Percentiles rank a stretch among this genome's conserved stretches.
Conservation (phyloP, 2,888 invertebrate genomes). For the Ligdia adustata region DNA sequence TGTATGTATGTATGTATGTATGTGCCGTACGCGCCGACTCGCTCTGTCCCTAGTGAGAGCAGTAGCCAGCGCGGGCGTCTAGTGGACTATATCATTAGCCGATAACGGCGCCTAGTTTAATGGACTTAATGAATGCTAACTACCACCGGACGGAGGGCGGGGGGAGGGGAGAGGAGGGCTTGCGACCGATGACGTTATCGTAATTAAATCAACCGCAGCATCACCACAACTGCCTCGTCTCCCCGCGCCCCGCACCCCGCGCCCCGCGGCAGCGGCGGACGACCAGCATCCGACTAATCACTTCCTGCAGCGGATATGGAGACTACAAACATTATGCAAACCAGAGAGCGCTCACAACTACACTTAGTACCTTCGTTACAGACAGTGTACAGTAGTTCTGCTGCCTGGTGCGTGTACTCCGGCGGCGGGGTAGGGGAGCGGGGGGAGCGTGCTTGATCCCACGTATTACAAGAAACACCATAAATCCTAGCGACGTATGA, state of each 20-base stretch:
- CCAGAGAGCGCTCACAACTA: too few species aligned
- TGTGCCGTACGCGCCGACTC: too few species aligned
- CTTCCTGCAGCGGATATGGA: slow-evolving; percentile 3
- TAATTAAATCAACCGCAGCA: slow-evolving; percentile 25
- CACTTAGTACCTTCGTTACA: too few species aligned
- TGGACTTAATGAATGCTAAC: slow-evolving; percentile 8
- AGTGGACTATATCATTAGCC: background rate
- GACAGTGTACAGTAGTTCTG: too few species aligned
- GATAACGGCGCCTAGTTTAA: slow-evolving; percentile 6
- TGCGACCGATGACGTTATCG: slow-evolving; percentile 17
- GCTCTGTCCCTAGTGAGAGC: too few species aligned
- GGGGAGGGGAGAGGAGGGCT: background rate
- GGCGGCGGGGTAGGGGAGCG: slow-evolving; percentile 3
- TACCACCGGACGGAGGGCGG: background rate
- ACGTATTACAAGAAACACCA: slow-evolving; percentile 21
- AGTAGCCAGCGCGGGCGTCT: background rate
- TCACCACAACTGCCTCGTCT: slow-evolving; percentile 1
- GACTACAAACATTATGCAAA: too few species aligned
- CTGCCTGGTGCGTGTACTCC: too few species aligned
- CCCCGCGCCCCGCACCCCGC: background rate
- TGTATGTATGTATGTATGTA: too few species aligned
- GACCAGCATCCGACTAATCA: slow-evolving; percentile 10
- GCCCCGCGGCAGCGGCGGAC: background rate
- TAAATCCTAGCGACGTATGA: slow-evolving; percentile 28
- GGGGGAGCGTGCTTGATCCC: slow-evolving; percentile 23